These are phyloP conservation scores for Helicoverpa assulta DNA, from an alignment of 2,888 invertebrate genomes.

Conservation along the genomic window DNA sequence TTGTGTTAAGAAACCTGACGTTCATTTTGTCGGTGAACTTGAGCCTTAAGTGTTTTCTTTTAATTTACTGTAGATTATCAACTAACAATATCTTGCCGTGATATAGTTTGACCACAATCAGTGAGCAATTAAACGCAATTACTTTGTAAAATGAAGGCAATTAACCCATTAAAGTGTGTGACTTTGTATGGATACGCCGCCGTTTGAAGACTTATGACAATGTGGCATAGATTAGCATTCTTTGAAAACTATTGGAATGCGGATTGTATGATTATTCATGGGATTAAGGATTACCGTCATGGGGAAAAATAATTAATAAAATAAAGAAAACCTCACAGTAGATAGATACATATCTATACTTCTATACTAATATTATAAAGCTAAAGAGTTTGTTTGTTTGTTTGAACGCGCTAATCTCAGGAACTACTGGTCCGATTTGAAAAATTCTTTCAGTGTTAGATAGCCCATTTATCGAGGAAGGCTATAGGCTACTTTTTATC, in stretches of 20 bases:
- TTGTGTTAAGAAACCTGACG: too few species aligned
- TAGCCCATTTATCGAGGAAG: too few species aligned
- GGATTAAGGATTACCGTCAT: background rate
- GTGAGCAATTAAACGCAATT: constrained; percentile 2
- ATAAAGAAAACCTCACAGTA: too few species aligned
- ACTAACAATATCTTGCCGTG: background rate
- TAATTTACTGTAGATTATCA: background rate
- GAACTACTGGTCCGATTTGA: too few species aligned
- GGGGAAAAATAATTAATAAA: background rate
- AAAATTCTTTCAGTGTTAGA: too few species aligned
- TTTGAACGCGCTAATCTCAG: too few species aligned
- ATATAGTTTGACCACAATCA: constrained; percentile 5
- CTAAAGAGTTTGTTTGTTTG: too few species aligned
- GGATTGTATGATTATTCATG: background rate
- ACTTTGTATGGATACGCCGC: background rate
- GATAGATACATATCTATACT: too few species aligned
- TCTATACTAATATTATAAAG: too few species aligned
- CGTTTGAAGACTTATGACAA: background rate
- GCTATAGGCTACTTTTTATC: too few species aligned
- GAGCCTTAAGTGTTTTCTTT: too few species aligned
- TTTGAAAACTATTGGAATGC: background rate
- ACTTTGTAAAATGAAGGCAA: constrained; percentile 11
- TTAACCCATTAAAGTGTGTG: constrained; percentile 1
- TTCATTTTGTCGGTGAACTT: too few species aligned
- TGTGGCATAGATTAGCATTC: background rate